phyloP scores from a whole-genome alignment of 2,888 invertebrate genomes.

The Lithosia quadra region DNA sequence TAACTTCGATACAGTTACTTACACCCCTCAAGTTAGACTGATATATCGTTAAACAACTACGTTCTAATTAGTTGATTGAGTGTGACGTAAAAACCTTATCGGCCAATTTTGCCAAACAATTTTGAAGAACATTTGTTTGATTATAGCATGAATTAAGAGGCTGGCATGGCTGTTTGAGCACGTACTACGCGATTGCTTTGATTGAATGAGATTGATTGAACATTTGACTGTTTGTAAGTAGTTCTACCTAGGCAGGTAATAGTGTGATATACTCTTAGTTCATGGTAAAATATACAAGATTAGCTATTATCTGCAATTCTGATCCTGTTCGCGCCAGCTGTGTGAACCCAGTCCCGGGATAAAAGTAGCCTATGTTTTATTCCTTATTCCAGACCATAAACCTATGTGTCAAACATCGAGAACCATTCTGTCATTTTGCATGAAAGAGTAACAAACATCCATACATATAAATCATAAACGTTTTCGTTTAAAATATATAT shows the following conservation, averaged over 20 bases:
- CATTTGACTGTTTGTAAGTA: not conserved
- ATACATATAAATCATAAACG: no score
- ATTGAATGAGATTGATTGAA: not conserved
- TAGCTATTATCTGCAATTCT: no score
- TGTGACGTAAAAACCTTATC: slow-evolving; percentile 23
- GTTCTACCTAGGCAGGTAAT: not conserved
- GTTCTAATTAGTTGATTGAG: slow-evolving; percentile 47
- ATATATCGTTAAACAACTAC: slow-evolving; percentile 26
- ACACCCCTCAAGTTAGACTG: slow-evolving; percentile 16
- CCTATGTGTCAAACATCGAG: no score
- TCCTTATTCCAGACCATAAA: no score
- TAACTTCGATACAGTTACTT: slow-evolving; percentile 14
- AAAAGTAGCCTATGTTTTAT: no score
- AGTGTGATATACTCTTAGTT: not conserved
- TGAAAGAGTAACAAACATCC: no score
- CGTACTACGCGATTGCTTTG: slow-evolving; percentile 5
- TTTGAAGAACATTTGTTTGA: slow-evolving; percentile 16
- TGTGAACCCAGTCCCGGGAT: no score
- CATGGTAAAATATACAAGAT: no score
- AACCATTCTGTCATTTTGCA: no score
- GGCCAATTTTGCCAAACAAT: slow-evolving; percentile 27
- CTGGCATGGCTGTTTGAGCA: slow-evolving; percentile 9
- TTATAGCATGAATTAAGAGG: slow-evolving; percentile 14
- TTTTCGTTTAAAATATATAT: no score
- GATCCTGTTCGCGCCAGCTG: no score